Base-by-base conservation (phyloP, 2,888 invertebrate species). In the Serrognathus titanus region DNA sequence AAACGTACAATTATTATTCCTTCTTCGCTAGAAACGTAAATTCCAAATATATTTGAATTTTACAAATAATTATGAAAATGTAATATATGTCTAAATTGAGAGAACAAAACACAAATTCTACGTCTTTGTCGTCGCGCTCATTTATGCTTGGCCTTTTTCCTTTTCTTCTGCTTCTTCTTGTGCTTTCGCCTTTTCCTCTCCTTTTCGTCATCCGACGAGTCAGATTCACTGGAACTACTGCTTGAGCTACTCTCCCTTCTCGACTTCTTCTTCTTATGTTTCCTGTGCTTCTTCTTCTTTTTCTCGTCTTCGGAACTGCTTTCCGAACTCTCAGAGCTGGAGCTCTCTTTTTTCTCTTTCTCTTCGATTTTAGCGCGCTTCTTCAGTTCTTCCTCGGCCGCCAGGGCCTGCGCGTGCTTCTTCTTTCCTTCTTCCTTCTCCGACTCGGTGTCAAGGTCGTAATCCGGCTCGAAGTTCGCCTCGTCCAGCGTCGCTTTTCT, bases 401-500 rank as follows among this genome's bases (percentile, higher is more conserved):
- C 12, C 35, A 53, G 13, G 5, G 41, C 35, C 37, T 38, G 11
- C 6, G 41, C 11, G 8, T 51, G 48, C 46, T 57, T 53, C 37
- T 57, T 59, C 70, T 1, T 70, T 10, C 63, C 66, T 37, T 65
- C 67, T 37, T 84, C 83, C 10, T 81, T 82, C 59, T 87, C 86
- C 2, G 79, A 78, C 64, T 88, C 87, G 13, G 80, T 82, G 58
- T 88, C 87, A 4, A 85, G 80, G 63, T 89, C 89, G 72, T 89
- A 89, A 71, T 89, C 89, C 0, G 88, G 89, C 68, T 87, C 89
- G 69, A 89, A 89, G 69, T 81, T 86, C 0, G 88, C 83, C 75
- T 90, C 90, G 66, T 89, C 88, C 41, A 89, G 75, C 5, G 84
- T 83, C 7, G 86, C 83, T 67, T 88, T 86, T 65, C 88, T 86